Base-by-base conservation (phyloP, 2,888 invertebrate species). In the Lypha dubia region DNA sequence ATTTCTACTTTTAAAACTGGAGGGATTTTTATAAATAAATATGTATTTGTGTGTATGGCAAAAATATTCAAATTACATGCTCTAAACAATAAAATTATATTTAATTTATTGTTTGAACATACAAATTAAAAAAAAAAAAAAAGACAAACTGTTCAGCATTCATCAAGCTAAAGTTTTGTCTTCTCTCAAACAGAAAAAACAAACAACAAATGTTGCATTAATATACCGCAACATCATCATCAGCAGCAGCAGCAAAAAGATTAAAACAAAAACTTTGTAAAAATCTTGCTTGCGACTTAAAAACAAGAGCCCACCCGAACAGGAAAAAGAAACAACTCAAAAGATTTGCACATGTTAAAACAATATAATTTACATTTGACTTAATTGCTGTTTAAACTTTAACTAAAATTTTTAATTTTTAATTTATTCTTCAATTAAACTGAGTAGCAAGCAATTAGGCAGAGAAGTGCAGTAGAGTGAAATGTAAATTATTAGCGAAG, bases 81-180 rank as follows among this genome's bases (percentile, higher is more conserved):
- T 22, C 38, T 53, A 35, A 74, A 84, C 84, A 84, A 84, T 80
- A 67, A 84, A 80, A 84, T 68, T 84, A 71, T 84, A 74, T 73
- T 79, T 80, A 84, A 81, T 86, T 84, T 65, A 81, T 84, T 85
- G 80, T 86, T 80, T 73, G 73, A 77, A 76, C 74, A 82, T 82
- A 79, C 68, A 85, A 84, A 75, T 80, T 80, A 81, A 73, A 76
- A 82, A 24, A 41, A 20, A 46, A 46, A 46, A 46, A 46, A 28
- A n/a, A n/a, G n/a, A n/a, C n/a, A 44, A 44, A 49, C 15, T 56
- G n/a, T 49, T 58, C 17, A 76, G 73, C 80, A 73, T 60, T 65
- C 56, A 75, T 60, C n/a, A 79, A 79, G 28, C 24, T 20, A 44
- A 11, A 62, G 53, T 70, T 70, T 51, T 62, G 51, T 76, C 28